phyloP scores from a whole-genome alignment of 1,140 invertebrate species.

The Melipona quadrifasciata region DNA sequence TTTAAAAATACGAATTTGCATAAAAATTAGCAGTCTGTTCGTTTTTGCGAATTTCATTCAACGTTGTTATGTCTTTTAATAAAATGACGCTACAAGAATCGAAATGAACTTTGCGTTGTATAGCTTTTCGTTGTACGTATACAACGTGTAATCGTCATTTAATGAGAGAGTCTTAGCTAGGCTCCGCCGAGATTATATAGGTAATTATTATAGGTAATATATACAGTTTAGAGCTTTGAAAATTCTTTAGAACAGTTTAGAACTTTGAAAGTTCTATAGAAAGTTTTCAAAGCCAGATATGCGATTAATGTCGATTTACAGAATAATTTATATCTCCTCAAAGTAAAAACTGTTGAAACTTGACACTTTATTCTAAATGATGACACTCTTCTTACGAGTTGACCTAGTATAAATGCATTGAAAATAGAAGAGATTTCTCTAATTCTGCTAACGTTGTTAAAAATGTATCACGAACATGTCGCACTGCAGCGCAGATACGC shows the following conservation, averaged over 20 bases:
- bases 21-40: too few relatives aligned
- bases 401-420: background rate
- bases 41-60: too few relatives aligned
- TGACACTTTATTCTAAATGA: background rate
- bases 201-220: too few relatives aligned
- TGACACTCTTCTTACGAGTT: rapidly evolving
- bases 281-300: background rate
- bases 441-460: too few relatives aligned
- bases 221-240: background rate
- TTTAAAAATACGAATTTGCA: too few relatives aligned
- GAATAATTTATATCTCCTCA: background rate
- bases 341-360: background rate
- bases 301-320: background rate
- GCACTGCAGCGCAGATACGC: background rate
- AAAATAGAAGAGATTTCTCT: too few relatives aligned
- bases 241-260: background rate
- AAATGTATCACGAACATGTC: too few relatives aligned
- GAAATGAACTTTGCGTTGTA: background rate
- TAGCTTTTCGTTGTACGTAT: background rate
- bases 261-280: too few relatives aligned
- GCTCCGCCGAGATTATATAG: background rate
- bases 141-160: background rate
- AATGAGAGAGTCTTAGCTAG: background rate
- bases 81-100: background rate
- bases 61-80: too few relatives aligned